These are phyloP conservation scores for Callosobruchus maculatus DNA, from an alignment of 2,888 invertebrate genomes.

Conservation along the genomic window DNA sequence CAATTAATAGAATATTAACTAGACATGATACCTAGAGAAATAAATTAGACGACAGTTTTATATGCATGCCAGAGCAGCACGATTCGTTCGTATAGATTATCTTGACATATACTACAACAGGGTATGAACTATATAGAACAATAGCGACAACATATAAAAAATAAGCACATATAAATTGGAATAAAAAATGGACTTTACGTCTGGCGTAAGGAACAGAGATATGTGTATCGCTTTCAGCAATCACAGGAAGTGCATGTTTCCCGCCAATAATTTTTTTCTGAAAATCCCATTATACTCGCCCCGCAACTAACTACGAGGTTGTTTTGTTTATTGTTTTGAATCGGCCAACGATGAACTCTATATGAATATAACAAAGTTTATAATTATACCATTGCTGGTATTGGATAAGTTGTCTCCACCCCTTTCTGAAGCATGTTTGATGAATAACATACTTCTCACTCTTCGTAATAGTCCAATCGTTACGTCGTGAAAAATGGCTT, in stretches of 20 bases:
- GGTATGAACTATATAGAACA: not conserved
- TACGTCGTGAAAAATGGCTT: no score
- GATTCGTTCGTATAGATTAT: no score
- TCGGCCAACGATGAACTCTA: not conserved
- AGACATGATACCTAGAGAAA: no score
- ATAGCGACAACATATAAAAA: not conserved
- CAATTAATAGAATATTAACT: no score
- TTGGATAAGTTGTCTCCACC: no score
- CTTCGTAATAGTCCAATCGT: no score
- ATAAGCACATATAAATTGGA: not conserved
- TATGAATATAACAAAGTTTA: not conserved
- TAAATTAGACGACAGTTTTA: no score
- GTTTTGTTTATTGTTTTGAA: constrained; percentile 7
- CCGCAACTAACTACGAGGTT: not conserved
- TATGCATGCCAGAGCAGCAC: no score
- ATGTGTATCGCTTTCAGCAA: not conserved
- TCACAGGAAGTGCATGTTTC: constrained; percentile 15
- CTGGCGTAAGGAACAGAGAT: not conserved
- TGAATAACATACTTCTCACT: no score
- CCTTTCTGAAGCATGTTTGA: no score
- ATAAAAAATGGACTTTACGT: not conserved
- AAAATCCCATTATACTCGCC: not conserved
- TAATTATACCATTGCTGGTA: no score
- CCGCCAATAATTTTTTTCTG: constrained; percentile 8
- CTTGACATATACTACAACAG: not conserved